A percentile compares a stretch with the other conserved stretches of the same genome.
phyloP scores from a whole-genome alignment of 2,888 invertebrate genomes.

The Dione juno region DNA sequence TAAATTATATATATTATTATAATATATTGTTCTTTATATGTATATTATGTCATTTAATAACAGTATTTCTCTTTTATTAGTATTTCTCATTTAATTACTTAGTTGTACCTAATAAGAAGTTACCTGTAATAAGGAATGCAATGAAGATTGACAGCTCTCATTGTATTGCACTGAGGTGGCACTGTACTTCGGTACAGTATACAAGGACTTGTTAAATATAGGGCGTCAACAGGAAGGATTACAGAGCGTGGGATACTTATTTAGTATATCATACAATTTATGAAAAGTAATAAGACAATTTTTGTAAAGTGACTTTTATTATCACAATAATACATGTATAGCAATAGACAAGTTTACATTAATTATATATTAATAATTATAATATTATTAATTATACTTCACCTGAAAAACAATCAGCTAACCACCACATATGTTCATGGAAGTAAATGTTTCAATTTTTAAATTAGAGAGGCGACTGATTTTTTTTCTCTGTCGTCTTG shows the following conservation, averaged over 20 bases:
- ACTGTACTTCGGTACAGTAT: conserved; percentile 35
- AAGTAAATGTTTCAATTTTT: no score
- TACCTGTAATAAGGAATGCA: conserved; percentile 25
- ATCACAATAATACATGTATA: conserved; percentile 28
- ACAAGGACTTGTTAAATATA: conserved; percentile 40
- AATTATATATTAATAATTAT: no score
- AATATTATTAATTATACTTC: not conserved
- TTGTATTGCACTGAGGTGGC: conserved; percentile 25
- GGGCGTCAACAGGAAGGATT: conserved; percentile 42
- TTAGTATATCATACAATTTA: not conserved
- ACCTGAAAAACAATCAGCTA: not conserved
- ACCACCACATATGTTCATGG: not conserved
- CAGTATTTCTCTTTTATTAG: no score
- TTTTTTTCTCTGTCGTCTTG: no score
- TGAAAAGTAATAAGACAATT: conserved; percentile 22
- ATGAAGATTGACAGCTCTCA: conserved; percentile 33
- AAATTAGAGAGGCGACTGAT: no score
- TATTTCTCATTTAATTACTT: no score
- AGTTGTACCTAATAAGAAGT: conserved; percentile 1
- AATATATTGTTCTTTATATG: no score
- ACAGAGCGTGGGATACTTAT: conserved; percentile 11
- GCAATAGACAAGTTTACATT: conserved; percentile 1
- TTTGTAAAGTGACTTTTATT: conserved; percentile 27
- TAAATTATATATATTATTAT: no score
- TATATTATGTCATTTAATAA: no score